Conservation (phyloP, 2,113 vertebrate genomes). For the Erinaceus europaeus region DNA sequence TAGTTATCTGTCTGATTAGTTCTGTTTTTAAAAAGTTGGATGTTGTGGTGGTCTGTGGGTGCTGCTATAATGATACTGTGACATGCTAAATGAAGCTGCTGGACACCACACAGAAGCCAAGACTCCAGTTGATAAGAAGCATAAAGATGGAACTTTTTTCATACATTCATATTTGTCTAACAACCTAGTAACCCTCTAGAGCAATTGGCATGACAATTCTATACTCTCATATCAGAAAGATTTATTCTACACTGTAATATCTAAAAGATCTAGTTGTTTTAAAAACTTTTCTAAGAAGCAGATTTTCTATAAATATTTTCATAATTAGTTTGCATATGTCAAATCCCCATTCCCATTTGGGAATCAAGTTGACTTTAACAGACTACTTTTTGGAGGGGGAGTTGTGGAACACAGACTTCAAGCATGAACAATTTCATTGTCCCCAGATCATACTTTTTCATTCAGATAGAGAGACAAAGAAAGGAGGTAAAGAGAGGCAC, state of each 20-base stretch:
- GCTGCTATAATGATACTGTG: not conserved
- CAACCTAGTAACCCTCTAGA: not conserved
- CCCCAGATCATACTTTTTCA: no score
- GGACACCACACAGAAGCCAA: not conserved
- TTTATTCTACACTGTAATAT: not conserved
- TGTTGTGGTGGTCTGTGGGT: not conserved
- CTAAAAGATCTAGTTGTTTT: not conserved
- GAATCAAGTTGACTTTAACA: slow-evolving; percentile 9
- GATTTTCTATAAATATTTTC: not conserved
- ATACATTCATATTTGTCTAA: not conserved
- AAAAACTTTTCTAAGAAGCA: not conserved
- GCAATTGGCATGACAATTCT: not conserved
- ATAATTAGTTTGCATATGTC: not conserved
- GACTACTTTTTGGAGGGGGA: no score
- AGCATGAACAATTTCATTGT: no score
- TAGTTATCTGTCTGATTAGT: not conserved
- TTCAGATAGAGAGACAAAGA: no score
- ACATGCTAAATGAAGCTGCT: not conserved
- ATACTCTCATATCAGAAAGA: not conserved
- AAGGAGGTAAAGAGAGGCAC: no score
- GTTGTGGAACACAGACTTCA: no score
- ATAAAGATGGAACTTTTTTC: not conserved
- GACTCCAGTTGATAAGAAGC: not conserved
- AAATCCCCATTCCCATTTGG: not conserved
- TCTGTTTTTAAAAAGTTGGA: not conserved